Evolutionary conservation across 2,888 invertebrate species (phyloP).

Genomic region (Hoplodrina blanda): DNA sequence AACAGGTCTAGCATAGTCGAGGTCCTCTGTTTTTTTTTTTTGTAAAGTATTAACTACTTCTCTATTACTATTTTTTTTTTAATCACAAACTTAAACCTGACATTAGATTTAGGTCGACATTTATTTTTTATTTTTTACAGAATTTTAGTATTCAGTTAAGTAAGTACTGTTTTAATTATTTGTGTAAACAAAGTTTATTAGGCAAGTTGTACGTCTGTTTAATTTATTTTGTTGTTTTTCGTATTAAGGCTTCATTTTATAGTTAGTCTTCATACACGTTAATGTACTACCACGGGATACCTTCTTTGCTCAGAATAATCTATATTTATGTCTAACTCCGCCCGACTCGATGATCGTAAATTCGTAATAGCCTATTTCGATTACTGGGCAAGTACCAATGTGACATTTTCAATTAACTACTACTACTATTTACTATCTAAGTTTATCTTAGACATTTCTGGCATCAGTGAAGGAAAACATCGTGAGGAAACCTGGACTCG

Average conservation of each 20-base stretch:
- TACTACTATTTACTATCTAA: too few relatives aligned
- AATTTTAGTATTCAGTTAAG: slow-evolving; percentile 60
- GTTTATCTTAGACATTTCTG: too few relatives aligned
- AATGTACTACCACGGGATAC: slow-evolving; percentile 28
- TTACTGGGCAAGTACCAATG: too few relatives aligned
- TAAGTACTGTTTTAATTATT: slow-evolving; percentile 60
- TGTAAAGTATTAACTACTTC: slow-evolving; percentile 12
- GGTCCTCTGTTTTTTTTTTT: slow-evolving; percentile 3
- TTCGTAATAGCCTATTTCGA: too few relatives aligned
- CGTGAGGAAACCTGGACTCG: too few relatives aligned
- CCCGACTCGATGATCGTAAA: too few relatives aligned
- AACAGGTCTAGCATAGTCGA: slow-evolving; percentile 14
- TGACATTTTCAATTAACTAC: too few relatives aligned
- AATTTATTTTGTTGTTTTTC: slow-evolving; percentile 65
- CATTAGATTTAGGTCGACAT: slow-evolving; percentile 42
- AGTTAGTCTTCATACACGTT: slow-evolving; percentile 15
- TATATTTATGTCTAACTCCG: slow-evolving; percentile 2
- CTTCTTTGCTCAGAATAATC: slow-evolving; percentile 1
- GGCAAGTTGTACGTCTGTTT: slow-evolving; percentile 61
- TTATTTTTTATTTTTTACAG: slow-evolving; percentile 55
- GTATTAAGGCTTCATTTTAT: slow-evolving; percentile 54
- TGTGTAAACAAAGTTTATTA: slow-evolving; percentile 67
- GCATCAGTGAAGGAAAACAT: too few relatives aligned
- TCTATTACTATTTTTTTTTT: slow-evolving; percentile 16
- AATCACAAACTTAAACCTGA: slow-evolving; percentile 45